phyloP scores from a whole-genome alignment of 2,113 vertebrate genomes.

The Amblyornis subalaris region DNA sequence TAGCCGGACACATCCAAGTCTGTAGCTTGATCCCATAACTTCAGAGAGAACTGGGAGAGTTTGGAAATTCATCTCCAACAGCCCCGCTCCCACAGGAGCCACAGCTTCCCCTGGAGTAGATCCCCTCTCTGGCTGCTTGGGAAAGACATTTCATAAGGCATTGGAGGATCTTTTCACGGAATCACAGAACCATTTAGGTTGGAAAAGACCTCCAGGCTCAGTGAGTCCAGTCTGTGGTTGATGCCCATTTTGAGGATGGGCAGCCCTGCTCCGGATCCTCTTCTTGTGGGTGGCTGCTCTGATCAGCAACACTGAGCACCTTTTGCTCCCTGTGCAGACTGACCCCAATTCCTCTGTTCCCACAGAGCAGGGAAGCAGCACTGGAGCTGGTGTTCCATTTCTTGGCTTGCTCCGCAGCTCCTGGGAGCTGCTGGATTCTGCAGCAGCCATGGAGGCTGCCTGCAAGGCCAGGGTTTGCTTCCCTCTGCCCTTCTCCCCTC shows the following conservation, averaged over 20 bases:
- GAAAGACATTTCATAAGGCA: not conserved
- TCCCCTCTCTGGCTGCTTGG: not conserved
- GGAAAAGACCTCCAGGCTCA: not conserved
- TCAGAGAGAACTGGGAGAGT: not conserved
- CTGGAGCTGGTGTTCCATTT: not conserved
- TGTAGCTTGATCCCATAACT: not conserved
- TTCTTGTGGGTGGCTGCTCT: not conserved
- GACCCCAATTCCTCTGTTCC: rapidly evolving
- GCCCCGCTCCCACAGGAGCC: not conserved
- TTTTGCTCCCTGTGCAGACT: not conserved
- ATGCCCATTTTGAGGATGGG: rapidly evolving
- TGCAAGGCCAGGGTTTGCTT: not conserved
- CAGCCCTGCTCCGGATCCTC: not conserved
- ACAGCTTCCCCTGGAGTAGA: not conserved
- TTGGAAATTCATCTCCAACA: not conserved
- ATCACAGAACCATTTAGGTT: not conserved
- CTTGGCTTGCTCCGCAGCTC: not conserved
- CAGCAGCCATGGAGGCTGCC: not conserved
- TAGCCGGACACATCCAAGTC: not conserved
- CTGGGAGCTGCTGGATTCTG: not conserved
- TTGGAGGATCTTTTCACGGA: not conserved
- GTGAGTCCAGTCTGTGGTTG: rapidly evolving
- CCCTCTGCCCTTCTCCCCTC: not conserved
- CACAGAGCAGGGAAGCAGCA: rapidly evolving
- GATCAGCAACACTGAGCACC: not conserved